Conservation (phyloP, 2,113 vertebrate species). For the Neomonachus schauinslandi region DNA sequence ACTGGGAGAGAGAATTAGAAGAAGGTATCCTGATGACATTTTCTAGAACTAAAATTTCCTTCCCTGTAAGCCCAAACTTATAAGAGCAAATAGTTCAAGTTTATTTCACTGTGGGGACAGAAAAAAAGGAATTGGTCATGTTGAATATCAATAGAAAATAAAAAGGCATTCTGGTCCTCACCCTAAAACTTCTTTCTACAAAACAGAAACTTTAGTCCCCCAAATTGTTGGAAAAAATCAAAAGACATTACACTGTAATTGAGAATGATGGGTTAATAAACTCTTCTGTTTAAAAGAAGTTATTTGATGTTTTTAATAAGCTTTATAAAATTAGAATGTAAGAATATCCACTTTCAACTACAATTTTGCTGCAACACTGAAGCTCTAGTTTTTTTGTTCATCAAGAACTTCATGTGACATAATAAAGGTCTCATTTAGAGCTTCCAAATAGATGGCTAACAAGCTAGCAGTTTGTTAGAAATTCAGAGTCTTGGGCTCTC, state of each 20-base stretch:
- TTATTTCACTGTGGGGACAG: background rate
- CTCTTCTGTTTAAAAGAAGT: constrained; percentile 1
- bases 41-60: constrained; percentile 43
- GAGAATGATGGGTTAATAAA: background rate
- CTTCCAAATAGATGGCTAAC: background rate
- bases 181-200: background rate
- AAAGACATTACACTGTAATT: background rate
- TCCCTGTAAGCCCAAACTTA: background rate
- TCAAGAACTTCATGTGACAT: background rate
- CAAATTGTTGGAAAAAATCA: background rate
- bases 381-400: background rate
- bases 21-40: constrained; percentile 1
- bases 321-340: background rate
- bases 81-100: constrained; percentile 40
- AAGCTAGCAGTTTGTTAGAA: background rate
- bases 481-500: background rate
- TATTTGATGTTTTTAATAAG: constrained; percentile 9
- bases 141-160: constrained; percentile 29
- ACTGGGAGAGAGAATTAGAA: constrained; percentile 2
- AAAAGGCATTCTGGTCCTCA: constrained; percentile 15
- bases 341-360: background rate
- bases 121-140: background rate
- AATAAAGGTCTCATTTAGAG: background rate
- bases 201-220: background rate
- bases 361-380: background rate